A percentile compares a stretch with the other conserved stretches of the same genome.
Evolutionary conservation across 2,797 vertebrate species (phyloP).

Genomic region (Vireo griseus): DNA sequence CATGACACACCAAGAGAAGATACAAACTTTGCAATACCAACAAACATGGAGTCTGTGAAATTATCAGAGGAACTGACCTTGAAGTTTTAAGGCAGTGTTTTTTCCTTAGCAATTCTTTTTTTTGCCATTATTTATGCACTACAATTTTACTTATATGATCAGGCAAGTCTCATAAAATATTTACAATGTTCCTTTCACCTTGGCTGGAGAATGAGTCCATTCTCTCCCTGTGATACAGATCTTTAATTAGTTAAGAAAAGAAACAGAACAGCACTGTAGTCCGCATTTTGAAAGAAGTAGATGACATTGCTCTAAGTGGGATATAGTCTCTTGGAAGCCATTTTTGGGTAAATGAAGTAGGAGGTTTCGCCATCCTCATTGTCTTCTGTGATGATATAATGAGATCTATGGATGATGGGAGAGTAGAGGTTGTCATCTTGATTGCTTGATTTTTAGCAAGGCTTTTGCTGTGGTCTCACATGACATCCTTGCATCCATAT

Average conservation of each 20-base stretch:
- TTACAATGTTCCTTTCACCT: background rate
- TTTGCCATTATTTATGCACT: background rate
- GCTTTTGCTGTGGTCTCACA: background rate
- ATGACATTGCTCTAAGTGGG: background rate
- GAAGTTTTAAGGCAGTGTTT: background rate
- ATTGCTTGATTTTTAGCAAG: background rate
- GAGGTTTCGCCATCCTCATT: background rate
- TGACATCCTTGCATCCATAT: background rate
- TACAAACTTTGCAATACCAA: background rate
- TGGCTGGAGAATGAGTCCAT: background rate
- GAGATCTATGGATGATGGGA: background rate
- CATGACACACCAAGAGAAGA: background rate
- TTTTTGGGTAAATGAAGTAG: background rate
- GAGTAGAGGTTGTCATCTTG: background rate
- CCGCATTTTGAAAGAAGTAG: background rate
- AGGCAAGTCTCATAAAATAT: background rate
- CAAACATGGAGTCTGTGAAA: background rate
- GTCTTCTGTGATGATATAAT: background rate
- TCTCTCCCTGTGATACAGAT: background rate
- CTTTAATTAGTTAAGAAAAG: background rate
- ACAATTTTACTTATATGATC: background rate
- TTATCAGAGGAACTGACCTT: background rate
- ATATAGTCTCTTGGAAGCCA: background rate
- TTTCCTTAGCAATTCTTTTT: background rate
- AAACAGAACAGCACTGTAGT: background rate